phyloP scores from a whole-genome alignment of 1,140 invertebrate genomes.

The Spodoptera litura region DNA sequence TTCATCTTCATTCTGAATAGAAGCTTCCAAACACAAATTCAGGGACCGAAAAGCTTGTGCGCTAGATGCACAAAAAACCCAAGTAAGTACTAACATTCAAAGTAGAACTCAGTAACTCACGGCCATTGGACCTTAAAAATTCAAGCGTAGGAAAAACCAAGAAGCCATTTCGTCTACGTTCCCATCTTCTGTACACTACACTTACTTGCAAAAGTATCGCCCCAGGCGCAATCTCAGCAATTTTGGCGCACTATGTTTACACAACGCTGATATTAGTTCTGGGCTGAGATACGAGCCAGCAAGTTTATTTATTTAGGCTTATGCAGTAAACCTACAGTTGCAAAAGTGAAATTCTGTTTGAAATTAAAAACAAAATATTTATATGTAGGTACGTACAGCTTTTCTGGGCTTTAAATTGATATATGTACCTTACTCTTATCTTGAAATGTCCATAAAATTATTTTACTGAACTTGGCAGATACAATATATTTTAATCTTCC shows the following conservation, averaged over 20 bases:
- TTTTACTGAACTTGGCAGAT: too few relatives aligned
- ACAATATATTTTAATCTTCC: too few relatives aligned
- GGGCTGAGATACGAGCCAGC: constrained; percentile 46
- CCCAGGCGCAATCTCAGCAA: constrained; percentile 51
- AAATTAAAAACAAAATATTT: constrained; percentile 38
- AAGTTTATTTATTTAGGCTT: constrained; percentile 55
- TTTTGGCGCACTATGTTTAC: constrained; percentile 53
- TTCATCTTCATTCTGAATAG: neutral
- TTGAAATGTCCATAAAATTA: too few relatives aligned
- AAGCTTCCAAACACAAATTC: neutral
- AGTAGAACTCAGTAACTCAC: constrained; percentile 11
- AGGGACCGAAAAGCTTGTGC: constrained; percentile 4
- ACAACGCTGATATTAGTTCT: constrained; percentile 53
- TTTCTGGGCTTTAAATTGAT: neutral
- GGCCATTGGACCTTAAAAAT: constrained; percentile 33
- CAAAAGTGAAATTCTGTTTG: constrained; percentile 40
- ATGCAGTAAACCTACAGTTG: constrained; percentile 42
- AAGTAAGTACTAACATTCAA: neutral
- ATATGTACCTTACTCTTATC: too few relatives aligned
- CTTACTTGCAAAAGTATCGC: constrained; percentile 50
- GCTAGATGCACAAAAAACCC: neutral
- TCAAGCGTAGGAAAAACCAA: constrained; percentile 38
- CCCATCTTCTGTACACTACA: constrained; percentile 24
- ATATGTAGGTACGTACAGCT: neutral
- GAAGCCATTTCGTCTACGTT: constrained; percentile 35